Evolutionary conservation across 2,797 vertebrate species (phyloP).

Genomic region (Euphonia xanthogaster): DNA sequence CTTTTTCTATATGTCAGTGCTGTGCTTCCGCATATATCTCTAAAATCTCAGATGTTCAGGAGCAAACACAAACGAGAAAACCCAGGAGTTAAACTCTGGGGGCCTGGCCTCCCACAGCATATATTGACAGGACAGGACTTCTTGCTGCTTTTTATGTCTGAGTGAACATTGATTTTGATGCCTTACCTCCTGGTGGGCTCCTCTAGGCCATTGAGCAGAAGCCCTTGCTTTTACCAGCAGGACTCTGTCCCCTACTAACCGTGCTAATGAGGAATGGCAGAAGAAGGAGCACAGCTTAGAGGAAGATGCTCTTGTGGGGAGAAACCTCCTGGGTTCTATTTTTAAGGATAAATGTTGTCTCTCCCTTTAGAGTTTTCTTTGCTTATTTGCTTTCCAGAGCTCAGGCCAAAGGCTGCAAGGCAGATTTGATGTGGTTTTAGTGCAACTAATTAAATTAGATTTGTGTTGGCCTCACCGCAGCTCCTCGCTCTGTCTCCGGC

Average conservation of each 20-base stretch:
- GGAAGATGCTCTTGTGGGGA: background rate
- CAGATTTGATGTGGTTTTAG: background rate
- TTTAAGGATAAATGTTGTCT: background rate
- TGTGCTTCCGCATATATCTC: slow-evolving; percentile 26
- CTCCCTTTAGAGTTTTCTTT: background rate
- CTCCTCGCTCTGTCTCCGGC: background rate
- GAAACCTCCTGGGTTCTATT: background rate
- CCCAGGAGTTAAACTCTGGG: background rate
- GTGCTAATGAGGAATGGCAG: slow-evolving; percentile 53
- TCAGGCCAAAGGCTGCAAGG: background rate
- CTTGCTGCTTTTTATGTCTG: background rate
- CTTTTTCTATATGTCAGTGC: background rate
- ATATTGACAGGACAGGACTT: background rate
- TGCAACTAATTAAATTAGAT: background rate
- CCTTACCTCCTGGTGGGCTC: slow-evolving; percentile 31
- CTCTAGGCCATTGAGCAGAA: background rate
- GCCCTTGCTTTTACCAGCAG: slow-evolving; percentile 45
- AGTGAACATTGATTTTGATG: slow-evolving; percentile 29
- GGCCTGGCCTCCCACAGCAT: background rate
- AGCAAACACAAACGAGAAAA: background rate
- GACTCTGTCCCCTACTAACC: background rate
- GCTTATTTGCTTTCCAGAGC: background rate
- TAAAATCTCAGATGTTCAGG: slow-evolving; percentile 28
- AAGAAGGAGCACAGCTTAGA: background rate
- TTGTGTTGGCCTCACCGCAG: background rate